Percentiles rank a stretch among this genome's conserved stretches.
These are phyloP conservation scores for Thomomys bottae DNA, from an alignment of 2,113 vertebrate species.

Conservation along the genomic window DNA sequence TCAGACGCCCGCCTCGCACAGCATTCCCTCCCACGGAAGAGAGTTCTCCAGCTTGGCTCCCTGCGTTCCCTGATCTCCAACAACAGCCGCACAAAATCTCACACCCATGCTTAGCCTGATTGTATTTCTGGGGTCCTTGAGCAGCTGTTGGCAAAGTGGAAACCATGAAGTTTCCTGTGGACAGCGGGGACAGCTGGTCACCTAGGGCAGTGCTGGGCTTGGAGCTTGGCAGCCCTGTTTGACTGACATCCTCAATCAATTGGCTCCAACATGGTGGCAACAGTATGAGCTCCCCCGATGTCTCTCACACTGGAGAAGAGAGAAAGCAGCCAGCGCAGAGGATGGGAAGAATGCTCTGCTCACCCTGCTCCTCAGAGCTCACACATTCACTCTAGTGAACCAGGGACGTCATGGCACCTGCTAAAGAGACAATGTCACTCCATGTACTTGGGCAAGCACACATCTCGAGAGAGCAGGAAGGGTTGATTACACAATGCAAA, in stretches of 20 bases:
- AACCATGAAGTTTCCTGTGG: no score
- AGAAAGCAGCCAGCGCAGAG: background rate
- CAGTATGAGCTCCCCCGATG: background rate
- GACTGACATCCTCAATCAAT: background rate
- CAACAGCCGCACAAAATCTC: background rate
- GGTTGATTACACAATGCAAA: background rate
- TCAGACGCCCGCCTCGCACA: background rate
- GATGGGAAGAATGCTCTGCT: fast-evolving
- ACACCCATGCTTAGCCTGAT: background rate
- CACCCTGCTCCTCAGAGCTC: background rate
- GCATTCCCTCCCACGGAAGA: background rate
- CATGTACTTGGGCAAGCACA: background rate
- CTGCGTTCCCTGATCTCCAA: no score
- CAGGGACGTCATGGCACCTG: no score
- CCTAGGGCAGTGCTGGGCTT: background rate
- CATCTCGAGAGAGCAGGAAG: background rate
- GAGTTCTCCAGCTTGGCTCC: background rate
- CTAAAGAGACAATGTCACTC: background rate
- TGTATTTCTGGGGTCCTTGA: background rate
- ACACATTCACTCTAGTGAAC: no score
- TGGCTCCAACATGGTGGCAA: background rate
- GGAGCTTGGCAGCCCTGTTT: background rate
- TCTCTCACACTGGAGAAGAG: no score
- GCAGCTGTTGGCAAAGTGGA: background rate
- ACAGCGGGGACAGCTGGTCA: background rate